Conservation (phyloP, 1,140 invertebrate genomes). For the Bombus pascuorum region DNA sequence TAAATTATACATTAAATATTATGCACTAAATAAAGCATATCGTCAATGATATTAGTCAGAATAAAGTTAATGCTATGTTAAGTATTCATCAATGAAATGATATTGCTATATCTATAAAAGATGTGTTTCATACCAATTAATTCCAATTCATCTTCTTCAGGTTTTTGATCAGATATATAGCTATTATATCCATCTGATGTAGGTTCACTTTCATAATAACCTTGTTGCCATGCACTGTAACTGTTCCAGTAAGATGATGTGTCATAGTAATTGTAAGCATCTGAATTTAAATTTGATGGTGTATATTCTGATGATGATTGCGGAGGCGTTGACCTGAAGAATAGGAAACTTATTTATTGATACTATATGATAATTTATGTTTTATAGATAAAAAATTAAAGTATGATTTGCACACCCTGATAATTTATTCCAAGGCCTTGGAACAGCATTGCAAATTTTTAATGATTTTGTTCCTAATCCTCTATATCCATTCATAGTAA, state of each 20-base stretch:
- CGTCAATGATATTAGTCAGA: not conserved
- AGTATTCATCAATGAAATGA: not conserved
- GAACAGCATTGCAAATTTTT: slow-evolving; percentile 95
- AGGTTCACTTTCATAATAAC: slow-evolving; percentile 81
- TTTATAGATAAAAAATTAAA: slow-evolving; percentile 4
- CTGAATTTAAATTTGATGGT: slow-evolving; percentile 76
- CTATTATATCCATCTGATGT: slow-evolving; percentile 78
- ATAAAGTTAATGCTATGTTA: not conserved
- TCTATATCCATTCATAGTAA: slow-evolving; percentile 93
- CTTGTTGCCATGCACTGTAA: slow-evolving; percentile 82
- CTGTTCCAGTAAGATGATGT: slow-evolving; percentile 82
- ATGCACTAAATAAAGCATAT: not conserved
- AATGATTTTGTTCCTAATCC: slow-evolving; percentile 92
- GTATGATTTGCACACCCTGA: slow-evolving; percentile 68
- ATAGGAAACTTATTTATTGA: slow-evolving; percentile 23
- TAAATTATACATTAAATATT: not conserved
- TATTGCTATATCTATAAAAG: not conserved
- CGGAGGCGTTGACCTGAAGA: slow-evolving; percentile 76
- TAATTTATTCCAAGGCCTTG: slow-evolving; percentile 86
- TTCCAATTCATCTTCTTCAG: slow-evolving; percentile 85
- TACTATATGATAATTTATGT: slow-evolving; percentile 21
- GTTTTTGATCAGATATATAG: slow-evolving; percentile 79
- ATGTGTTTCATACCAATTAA: slow-evolving; percentile 83
- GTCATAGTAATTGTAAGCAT: slow-evolving; percentile 81
- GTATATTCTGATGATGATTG: slow-evolving; percentile 79